Conservation (phyloP, 2,797 vertebrate genomes). For the Ctenopoma kingsleyae region DNA sequence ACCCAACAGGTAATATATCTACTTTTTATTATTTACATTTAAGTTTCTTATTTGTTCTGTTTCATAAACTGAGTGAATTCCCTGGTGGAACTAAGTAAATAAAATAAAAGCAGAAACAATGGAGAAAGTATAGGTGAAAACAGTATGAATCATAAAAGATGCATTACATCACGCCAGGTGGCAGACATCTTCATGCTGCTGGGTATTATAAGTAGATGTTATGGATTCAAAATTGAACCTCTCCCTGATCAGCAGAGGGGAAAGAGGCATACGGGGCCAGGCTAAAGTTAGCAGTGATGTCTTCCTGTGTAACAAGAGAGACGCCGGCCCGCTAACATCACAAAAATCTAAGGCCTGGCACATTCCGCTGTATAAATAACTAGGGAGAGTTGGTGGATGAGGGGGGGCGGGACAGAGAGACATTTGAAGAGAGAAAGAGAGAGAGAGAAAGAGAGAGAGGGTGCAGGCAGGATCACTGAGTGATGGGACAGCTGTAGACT, state of each 20-base stretch:
- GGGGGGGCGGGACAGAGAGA: slow-evolving; percentile 56
- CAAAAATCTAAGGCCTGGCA: slow-evolving; percentile 87
- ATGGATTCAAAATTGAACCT: slow-evolving; percentile 26
- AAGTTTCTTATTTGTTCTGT: too few relatives aligned
- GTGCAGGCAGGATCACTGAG: slow-evolving; percentile 68
- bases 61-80: too few relatives aligned
- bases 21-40: too few relatives aligned
- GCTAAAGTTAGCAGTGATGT: slow-evolving; percentile 88
- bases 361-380: slow-evolving; percentile 89
- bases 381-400: slow-evolving; percentile 63
- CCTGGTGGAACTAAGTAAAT: too few relatives aligned
- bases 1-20: too few relatives aligned
- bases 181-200: slow-evolving; percentile 12
- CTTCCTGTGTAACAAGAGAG: slow-evolving; percentile 86
- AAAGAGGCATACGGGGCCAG: slow-evolving; percentile 52
- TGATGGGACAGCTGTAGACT: slow-evolving; percentile 84
- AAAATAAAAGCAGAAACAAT: background rate
- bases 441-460: slow-evolving; percentile 43
- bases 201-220: slow-evolving; percentile 22
- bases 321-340: slow-evolving; percentile 82
- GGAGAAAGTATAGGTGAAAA: background rate
- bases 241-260: slow-evolving; percentile 38
- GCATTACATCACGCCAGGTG: slow-evolving; percentile 17
- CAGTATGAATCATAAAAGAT: background rate
- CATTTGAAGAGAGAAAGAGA: slow-evolving; percentile 53